Base-by-base conservation (phyloP, 2,888 invertebrate species). In the Mesorhabditis spiculigera region DNA sequence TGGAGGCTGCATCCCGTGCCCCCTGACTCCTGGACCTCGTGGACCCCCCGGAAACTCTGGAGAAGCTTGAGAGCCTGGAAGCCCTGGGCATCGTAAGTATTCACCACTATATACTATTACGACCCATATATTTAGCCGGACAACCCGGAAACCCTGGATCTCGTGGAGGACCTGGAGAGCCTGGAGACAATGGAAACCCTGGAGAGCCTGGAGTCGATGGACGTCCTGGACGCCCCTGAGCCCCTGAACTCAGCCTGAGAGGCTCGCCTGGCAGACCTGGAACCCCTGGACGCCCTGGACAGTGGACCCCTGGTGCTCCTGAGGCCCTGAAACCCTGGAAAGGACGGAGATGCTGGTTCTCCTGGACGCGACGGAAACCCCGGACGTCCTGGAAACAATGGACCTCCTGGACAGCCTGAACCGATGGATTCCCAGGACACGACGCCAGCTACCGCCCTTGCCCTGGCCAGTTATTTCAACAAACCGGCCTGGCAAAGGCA, bases 321-420 rank as follows among this genome's bases (percentile, higher is more conserved):
- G 76, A 75, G 68, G 61, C 72, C 76, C 13, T 78, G 81, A 71
- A 73, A 74, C 43, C 71, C 75, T 42, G 81, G 81, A 68, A 76
- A 75, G 70, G 75, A 75, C 42, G 81, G 81, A 69, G 72, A 71
- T 65, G 74, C 75, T 43, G 82, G 82, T 65, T 65, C 61, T 5
- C 68, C 75, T 58, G 80, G 80, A 68, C 63, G 61, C 3, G 70
- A 73, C 50, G 80, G 80, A 74, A 71, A 74, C 43, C 65, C 74
- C 41, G 78, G 79, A 58, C 45, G 68, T 43, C 74, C 68, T 69
- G 79, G 73, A 73, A 76, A 70, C 13, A 74, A 70, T 63, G 79
- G 77, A 66, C 65, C 66, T 58, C 69, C 43, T 10, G 78, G 76
- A 64, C 69, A 73, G 42, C 73, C 73, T 61, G 81, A 65, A 69